Evolutionary conservation across 1,140 invertebrate species (phyloP), one percentile per base, ranked within the genome.

Genomic region (Acromyrmex charruanus): DNA sequence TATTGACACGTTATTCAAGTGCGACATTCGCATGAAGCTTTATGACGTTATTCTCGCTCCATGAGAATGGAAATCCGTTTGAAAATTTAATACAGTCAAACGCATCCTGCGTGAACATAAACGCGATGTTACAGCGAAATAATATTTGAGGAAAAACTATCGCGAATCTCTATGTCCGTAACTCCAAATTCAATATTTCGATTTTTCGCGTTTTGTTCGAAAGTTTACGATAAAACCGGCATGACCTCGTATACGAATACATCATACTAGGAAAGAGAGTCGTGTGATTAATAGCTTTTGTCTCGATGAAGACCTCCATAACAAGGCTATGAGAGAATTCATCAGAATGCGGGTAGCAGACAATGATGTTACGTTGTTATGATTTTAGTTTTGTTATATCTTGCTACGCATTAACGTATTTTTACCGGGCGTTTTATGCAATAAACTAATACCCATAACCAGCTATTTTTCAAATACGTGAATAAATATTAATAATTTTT

Each of bases 181-280:
- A 18, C 44, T 39, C 0, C 35, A 39, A 39, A 72, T 28, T 21
- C 1, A 3, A 12, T 14, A 12, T 3, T 18, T 2, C n/a, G 2
- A 31, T 49, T 61, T 74, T 74, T 74, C 39, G 25, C 51, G 35
- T 12, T 82, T 82, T 28, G 65, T 61, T 3, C 4, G 18, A 59
- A 74, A 59, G 39, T 61, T 59, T 21, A 14, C 18, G 68, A 51
- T 84, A 84, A 84, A 84, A n/a, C 80, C 55, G 2, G 55, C 39
- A 84, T 74, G 55, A 49, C 14, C 25, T 82, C 25, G 25, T 53
- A 66, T 5, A 10, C 12, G 44, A 65, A 63, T 44, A 44, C 4
- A 39, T 9, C 35, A 39, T 39, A 39, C 12, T 79, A 51, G 18
- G n/a, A 31, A 39, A 39, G 7, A 39, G 5, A 39, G 18, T 10